Percentiles rank a stretch among this genome's conserved stretches.
phyloP scores from a whole-genome alignment of 2,797 vertebrate species.

The Microcaecilia unicolor region DNA sequence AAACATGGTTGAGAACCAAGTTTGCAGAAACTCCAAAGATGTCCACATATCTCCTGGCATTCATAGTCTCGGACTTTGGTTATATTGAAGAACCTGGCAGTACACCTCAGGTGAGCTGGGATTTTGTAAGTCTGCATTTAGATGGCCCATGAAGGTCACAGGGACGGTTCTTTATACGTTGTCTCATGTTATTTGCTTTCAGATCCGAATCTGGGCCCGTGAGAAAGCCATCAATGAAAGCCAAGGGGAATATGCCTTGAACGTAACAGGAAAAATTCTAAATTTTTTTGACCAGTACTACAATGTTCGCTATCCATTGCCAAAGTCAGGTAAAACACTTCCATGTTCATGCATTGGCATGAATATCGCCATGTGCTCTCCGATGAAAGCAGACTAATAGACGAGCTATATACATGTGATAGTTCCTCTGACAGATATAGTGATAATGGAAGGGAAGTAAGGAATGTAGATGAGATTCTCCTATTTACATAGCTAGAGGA shows the following conservation, averaged over 20 bases:
- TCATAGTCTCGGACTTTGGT: constrained; percentile 73
- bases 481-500: too few species aligned
- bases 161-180: not conserved
- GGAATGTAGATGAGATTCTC: too few species aligned
- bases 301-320: constrained; percentile 61
- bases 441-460: too few species aligned
- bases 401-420: too few species aligned
- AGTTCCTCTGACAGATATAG: too few species aligned
- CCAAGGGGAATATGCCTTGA: constrained; percentile 65
- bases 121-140: too few species aligned
- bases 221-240: constrained; percentile 39
- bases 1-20: constrained; percentile 33
- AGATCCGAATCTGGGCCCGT: constrained; percentile 85
- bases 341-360: too few species aligned
- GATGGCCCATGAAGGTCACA: not conserved
- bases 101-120: too few species aligned
- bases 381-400: too few species aligned
- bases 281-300: constrained; percentile 66
- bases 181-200: not conserved
- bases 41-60: constrained; percentile 88
- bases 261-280: constrained; percentile 62
- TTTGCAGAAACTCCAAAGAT: constrained; percentile 69
- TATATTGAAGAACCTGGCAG: not conserved
- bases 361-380: too few species aligned
- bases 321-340: constrained; percentile 70